A percentile compares a stretch with the other conserved stretches of the same genome.
Evolutionary conservation across 2,113 vertebrate species (phyloP).

Genomic region (Dromiciops gliroides): DNA sequence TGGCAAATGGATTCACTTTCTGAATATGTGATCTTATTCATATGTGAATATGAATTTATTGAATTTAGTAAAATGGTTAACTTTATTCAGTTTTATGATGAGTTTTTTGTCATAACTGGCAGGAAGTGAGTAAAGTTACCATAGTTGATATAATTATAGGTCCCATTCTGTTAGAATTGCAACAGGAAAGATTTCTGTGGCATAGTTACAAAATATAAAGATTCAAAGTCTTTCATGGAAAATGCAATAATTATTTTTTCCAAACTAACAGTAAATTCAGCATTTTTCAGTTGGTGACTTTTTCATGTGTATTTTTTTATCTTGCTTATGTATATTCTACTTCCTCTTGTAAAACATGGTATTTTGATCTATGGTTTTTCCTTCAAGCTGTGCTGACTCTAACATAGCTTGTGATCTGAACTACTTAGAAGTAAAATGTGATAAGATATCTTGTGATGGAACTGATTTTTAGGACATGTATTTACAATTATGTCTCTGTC

Average conservation of each 20-base stretch:
- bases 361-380: slow-evolving; percentile 45
- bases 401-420: background rate
- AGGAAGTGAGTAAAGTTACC: background rate
- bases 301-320: background rate
- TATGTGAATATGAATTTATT: too few species aligned
- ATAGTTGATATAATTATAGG: background rate
- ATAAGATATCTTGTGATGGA: slow-evolving; percentile 25
- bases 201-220: background rate
- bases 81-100: background rate
- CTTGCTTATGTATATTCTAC: background rate
- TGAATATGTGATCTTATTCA: background rate
- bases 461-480: background rate
- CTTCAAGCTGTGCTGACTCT: slow-evolving; percentile 17
- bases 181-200: background rate
- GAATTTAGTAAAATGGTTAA: background rate
- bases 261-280: background rate
- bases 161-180: background rate
- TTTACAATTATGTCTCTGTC: slow-evolving; percentile 51
- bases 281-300: background rate
- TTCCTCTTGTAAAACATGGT: background rate
- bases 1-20: background rate
- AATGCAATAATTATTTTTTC: background rate
- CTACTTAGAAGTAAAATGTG: slow-evolving; percentile 38
- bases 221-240: background rate
- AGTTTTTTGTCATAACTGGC: background rate